Conservation (phyloP, 2,797 vertebrate genomes). For the Rachycentron canadum region DNA sequence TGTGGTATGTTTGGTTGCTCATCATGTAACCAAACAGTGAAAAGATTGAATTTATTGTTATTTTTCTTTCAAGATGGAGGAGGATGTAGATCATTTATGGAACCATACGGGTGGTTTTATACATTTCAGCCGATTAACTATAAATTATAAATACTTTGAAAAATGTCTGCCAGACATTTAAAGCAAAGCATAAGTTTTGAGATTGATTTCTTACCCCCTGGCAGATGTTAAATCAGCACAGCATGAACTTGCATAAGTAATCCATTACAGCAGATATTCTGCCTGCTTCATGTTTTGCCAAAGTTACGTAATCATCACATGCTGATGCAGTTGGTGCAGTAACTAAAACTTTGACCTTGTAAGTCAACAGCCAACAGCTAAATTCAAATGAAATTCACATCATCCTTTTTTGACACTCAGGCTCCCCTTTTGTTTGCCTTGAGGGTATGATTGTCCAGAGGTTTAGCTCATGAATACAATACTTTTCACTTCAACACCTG, state of each 20-base stretch:
- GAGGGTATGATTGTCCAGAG: conserved; percentile 10
- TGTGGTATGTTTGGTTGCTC: conserved; percentile 19
- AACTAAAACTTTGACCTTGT: conserved; percentile 6
- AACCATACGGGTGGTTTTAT: conserved; percentile 38
- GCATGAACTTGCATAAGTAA: conserved; percentile 33
- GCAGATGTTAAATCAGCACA: conserved; percentile 12
- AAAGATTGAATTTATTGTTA: background rate
- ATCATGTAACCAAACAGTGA: conserved; percentile 23
- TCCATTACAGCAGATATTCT: conserved; percentile 1
- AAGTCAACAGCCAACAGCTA: conserved; percentile 1
- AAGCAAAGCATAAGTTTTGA: conserved; percentile 10
- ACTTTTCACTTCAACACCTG: conserved; percentile 10
- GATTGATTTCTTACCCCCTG: conserved; percentile 23
- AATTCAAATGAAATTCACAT: conserved; percentile 11
- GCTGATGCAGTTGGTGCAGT: background rate
- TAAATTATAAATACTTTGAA: conserved; percentile 18
- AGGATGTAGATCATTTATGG: conserved; percentile 17
- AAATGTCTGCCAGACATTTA: conserved; percentile 21
- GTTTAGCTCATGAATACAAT: conserved; percentile 3
- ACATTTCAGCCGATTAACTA: conserved; percentile 27
- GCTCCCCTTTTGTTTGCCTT: conserved; percentile 15
- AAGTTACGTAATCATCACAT: conserved; percentile 42
- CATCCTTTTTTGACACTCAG: background rate
- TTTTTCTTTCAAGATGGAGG: background rate
- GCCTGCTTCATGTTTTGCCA: conserved; percentile 33